Evolutionary conservation across 2,113 vertebrate genomes (phyloP).

Genomic region (Glaucidium brasilianum): DNA sequence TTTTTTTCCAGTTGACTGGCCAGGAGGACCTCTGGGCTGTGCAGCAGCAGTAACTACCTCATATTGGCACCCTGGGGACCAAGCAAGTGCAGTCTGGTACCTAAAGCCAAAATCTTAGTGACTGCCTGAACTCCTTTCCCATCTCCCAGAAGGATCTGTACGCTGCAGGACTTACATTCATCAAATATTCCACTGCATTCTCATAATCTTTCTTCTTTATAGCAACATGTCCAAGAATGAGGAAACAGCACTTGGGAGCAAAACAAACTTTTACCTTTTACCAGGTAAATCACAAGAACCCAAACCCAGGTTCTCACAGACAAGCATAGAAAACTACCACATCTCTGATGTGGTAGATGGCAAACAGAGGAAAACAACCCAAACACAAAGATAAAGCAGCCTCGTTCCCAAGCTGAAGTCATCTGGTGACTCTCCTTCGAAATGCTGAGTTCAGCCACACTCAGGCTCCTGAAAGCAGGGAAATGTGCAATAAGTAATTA

Average conservation of each 20-base stretch:
- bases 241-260: neutral
- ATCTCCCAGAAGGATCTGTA: neutral
- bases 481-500: neutral
- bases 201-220: neutral
- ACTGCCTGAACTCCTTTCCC: neutral
- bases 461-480: neutral
- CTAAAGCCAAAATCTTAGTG: neutral
- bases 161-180: rapidly evolving
- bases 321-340: neutral
- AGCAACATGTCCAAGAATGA: neutral
- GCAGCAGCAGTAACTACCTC: neutral
- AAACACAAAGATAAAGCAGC: neutral
- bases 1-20: neutral
- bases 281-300: too few relatives aligned
- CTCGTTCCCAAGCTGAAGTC: neutral
- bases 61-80: neutral
- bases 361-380: neutral
- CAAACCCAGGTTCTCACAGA: neutral
- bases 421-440: neutral
- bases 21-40: neutral
- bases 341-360: neutral
- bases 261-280: neutral
- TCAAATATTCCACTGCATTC: neutral
- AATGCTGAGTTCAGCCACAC: neutral
- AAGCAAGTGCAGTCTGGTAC: neutral